These are phyloP conservation scores for Papilio dardanus DNA, from an alignment of 1,140 invertebrate genomes.

Conservation along the genomic window DNA sequence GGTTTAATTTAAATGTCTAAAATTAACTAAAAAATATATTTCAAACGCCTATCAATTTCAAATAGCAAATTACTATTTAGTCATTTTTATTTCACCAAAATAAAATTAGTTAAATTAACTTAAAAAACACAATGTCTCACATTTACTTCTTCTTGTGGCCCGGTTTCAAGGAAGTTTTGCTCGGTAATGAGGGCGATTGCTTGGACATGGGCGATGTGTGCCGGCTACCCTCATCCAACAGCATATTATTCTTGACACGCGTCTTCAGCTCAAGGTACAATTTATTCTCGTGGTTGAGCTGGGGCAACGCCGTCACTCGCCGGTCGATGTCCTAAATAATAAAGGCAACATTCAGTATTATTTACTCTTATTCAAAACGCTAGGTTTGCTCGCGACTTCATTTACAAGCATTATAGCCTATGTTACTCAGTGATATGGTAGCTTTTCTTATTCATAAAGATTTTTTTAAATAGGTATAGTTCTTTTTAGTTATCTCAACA, in stretches of 20 bases:
- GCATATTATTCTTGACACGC: constrained; percentile 49
- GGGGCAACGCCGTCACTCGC: constrained; percentile 57
- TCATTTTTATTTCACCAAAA: not conserved
- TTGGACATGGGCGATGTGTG: constrained; percentile 34
- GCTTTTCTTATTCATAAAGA: too few relatives aligned
- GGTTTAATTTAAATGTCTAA: not conserved
- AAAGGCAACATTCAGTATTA: not conserved
- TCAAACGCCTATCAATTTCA: not conserved
- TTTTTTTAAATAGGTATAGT: too few relatives aligned
- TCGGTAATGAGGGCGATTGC: constrained; percentile 25
- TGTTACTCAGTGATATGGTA: too few relatives aligned
- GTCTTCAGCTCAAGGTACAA: constrained; percentile 56
- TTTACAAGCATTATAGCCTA: too few relatives aligned
- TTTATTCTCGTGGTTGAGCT: constrained; percentile 60
- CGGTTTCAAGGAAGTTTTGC: not conserved
- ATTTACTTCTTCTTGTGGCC: constrained; percentile 15
- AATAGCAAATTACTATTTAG: not conserved
- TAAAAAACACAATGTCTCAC: not conserved
- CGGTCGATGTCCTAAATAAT: constrained; percentile 55
- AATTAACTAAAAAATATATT: not conserved
- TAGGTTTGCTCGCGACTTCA: too few relatives aligned
- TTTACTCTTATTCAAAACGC: too few relatives aligned
- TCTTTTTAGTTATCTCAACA: too few relatives aligned
- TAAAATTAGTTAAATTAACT: not conserved
- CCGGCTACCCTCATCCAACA: constrained; percentile 45